Evolutionary conservation across 2,888 invertebrate species (phyloP), one percentile per base, ranked within the genome.

Genomic region (Perizoma affinitatum): DNA sequence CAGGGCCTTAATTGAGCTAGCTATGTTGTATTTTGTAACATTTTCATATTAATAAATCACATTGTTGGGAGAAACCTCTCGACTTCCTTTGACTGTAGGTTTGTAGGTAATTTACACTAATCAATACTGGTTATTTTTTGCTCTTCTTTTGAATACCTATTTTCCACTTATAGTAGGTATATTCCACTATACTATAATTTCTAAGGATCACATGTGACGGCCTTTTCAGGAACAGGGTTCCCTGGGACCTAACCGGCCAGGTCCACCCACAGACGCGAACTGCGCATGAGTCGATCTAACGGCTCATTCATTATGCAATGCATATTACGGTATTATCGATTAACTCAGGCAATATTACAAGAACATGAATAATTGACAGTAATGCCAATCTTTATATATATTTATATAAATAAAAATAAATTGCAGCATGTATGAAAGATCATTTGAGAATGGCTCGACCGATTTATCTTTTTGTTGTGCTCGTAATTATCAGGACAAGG

Each of bases 231-330:
- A 38, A 43, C 38, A 50, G 58, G 58, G 47, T 59, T 61, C 67
- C 72, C 67, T 69, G 73, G 54, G 51, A 58, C 54, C 59, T 46
- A 72, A 81, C 86, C 83, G 83, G 68, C 80, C 71, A 70, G 78
- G 80, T 67, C 80, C 75, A 71, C 73, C 64, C 59, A 72, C 79
- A 72, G 77, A 71, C 72, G 70, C 62, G 67, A 72, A 87, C 87
- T 87, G 84, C 76, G 74, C 78, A 46, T 46, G 72, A 71, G 70
- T 71, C 71, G 74, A 71, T 73, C 70, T 72, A 77, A 74, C 76
- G 68, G 72, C 74, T 73, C 75, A 74, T 74, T 76, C 76, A 69
- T 89, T 87, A 86, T 85, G 88, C 84, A 90, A 88, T 69, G 74
- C 68, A 81, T 80, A 81, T 75, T 81, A 82, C 84, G 71, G 74